A percentile compares a stretch with the other conserved stretches of the same genome.
Conservation (phyloP, 2,797 vertebrate genomes). For the Dicrostonyx torquatus region DNA sequence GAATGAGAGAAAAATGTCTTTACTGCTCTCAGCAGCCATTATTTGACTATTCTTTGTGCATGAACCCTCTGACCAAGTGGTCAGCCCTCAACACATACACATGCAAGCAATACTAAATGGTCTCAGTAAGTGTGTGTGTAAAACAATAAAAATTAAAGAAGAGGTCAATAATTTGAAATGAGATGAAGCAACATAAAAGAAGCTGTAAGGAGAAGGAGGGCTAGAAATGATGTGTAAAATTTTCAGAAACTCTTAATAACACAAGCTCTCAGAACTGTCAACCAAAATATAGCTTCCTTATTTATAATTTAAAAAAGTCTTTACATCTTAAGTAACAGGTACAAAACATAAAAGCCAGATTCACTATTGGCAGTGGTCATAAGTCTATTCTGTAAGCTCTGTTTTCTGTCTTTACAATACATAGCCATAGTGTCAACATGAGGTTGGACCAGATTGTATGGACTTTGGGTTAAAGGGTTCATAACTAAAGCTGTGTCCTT, state of each 20-base stretch:
- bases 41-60: background rate
- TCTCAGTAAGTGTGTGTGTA: background rate
- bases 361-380: background rate
- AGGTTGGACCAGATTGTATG: background rate
- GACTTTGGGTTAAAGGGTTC: background rate
- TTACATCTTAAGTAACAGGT: background rate
- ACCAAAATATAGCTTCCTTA: background rate
- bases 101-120: background rate
- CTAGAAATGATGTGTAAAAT: background rate
- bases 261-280: background rate
- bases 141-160: background rate
- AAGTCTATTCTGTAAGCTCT: background rate
- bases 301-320: background rate
- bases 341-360: background rate
- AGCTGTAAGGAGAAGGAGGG: too few relatives aligned
- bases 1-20: background rate
- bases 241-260: background rate
- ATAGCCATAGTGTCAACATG: fast-evolving
- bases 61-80: background rate
- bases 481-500: background rate
- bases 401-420: background rate
- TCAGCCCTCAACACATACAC: background rate
- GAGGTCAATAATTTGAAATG: background rate
- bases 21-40: background rate
- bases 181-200: background rate